Conservation (phyloP, 1,140 invertebrate genomes). For the Holcopasites calliopsidis region DNA sequence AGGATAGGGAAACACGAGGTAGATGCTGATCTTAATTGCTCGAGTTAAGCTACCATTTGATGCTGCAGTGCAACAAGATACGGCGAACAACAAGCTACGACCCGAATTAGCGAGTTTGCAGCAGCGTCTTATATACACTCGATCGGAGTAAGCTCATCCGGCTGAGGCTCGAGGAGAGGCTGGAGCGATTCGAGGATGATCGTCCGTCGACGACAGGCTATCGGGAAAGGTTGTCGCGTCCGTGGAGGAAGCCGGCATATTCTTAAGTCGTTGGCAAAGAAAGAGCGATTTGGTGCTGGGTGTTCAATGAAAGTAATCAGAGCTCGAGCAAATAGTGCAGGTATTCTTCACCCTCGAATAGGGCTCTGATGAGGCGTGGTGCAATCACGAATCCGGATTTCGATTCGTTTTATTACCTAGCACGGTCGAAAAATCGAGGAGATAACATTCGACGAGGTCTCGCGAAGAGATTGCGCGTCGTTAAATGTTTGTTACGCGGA, state of each 20-base stretch:
- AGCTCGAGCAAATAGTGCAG: background rate
- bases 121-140: background rate
- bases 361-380: background rate
- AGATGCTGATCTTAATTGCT: conserved; percentile 11
- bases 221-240: background rate
- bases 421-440: no score
- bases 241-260: background rate
- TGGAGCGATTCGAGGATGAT: background rate
- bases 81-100: background rate
- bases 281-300: background rate
- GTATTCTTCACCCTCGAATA: no score
- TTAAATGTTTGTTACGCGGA: no score
- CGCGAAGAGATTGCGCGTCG: no score
- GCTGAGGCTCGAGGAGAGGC: background rate
- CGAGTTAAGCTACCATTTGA: background rate
- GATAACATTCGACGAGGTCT: no score
- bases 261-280: background rate
- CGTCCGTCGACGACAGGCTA: background rate
- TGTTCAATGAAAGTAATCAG: conserved; percentile 19
- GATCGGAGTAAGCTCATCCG: background rate
- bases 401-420: no score
- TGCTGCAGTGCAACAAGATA: background rate
- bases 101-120: background rate
- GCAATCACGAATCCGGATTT: no score
- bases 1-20: background rate